Conservation (phyloP, 2,888 invertebrate species). For the Tryphoninae sp. region DNA sequence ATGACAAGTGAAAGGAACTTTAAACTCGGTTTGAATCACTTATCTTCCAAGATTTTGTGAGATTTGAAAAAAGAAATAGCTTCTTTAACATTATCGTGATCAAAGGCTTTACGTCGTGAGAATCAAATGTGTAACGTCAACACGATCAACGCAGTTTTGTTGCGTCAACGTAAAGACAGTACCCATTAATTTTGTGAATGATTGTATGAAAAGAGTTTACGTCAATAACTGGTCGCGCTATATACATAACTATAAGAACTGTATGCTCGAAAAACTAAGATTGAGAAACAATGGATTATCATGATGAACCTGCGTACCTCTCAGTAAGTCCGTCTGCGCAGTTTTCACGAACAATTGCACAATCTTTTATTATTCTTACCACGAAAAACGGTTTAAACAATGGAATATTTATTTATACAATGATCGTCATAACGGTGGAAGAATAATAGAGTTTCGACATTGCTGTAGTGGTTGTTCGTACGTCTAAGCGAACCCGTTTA, state of each 20-base stretch:
- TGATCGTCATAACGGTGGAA: slow-evolving; percentile 8
- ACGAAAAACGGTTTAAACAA: slow-evolving; percentile 5
- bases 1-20: slow-evolving; percentile 11
- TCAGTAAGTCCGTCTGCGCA: neutral
- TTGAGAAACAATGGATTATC: slow-evolving; percentile 41
- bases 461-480: neutral
- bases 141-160: neutral
- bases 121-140: neutral
- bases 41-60: neutral
- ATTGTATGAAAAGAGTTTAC: slow-evolving; percentile 7
- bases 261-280: slow-evolving; percentile 15
- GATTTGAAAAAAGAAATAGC: neutral
- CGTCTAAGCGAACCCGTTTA: neutral
- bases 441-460: slow-evolving; percentile 8
- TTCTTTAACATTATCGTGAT: neutral
- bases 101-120: neutral
- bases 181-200: slow-evolving; percentile 7
- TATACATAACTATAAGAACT: slow-evolving; percentile 1
- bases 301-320: neutral
- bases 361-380: neutral
- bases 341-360: slow-evolving; percentile 26
- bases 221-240: slow-evolving; percentile 5
- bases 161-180: neutral
- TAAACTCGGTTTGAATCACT: neutral
- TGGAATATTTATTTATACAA: slow-evolving; percentile 35